phyloP scores from a whole-genome alignment of 2,888 invertebrate genomes.

The Bibio marci region DNA sequence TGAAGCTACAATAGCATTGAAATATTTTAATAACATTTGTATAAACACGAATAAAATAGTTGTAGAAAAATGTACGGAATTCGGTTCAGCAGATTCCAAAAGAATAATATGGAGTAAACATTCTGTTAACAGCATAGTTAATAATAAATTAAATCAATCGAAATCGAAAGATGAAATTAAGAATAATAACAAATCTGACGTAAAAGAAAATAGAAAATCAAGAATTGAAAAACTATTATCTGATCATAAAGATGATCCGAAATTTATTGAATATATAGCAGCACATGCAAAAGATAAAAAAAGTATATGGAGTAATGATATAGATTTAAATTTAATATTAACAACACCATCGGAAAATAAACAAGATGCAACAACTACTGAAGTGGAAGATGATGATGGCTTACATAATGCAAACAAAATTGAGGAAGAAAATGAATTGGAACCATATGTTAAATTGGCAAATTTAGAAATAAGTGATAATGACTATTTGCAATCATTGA shows the following conservation, averaged over 20 bases:
- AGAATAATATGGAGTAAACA: constrained; percentile 91
- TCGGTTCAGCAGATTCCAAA: constrained; percentile 53
- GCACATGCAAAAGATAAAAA: constrained; percentile 46
- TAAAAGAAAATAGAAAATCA: constrained; percentile 23
- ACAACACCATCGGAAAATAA: constrained; percentile 19
- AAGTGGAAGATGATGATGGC: too few relatives aligned
- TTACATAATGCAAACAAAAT: too few relatives aligned
- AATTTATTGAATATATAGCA: constrained; percentile 78
- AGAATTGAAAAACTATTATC: constrained; percentile 43
- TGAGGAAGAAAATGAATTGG: constrained; percentile 16
- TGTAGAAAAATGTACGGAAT: constrained; percentile 52
- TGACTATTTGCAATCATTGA: constrained; percentile 60
- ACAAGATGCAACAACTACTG: constrained; percentile 23
- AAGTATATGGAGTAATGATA: constrained; percentile 40
- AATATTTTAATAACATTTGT: constrained; percentile 68
- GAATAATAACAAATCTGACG: constrained; percentile 14
- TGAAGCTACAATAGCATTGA: constrained; percentile 58
- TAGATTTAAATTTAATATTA: constrained; percentile 15
- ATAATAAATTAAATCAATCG: constrained; percentile 37
- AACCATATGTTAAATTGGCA: constrained; percentile 42
- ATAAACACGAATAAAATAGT: constrained; percentile 67
- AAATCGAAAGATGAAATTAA: constrained; percentile 17
- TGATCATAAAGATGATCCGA: constrained; percentile 73
- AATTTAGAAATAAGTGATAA: constrained; percentile 59
- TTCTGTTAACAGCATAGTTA: constrained; percentile 55